A percentile compares a stretch with the other conserved stretches of the same genome.
Evolutionary conservation across 2,797 vertebrate species (phyloP).

Genomic region (Ficedula albicollis): DNA sequence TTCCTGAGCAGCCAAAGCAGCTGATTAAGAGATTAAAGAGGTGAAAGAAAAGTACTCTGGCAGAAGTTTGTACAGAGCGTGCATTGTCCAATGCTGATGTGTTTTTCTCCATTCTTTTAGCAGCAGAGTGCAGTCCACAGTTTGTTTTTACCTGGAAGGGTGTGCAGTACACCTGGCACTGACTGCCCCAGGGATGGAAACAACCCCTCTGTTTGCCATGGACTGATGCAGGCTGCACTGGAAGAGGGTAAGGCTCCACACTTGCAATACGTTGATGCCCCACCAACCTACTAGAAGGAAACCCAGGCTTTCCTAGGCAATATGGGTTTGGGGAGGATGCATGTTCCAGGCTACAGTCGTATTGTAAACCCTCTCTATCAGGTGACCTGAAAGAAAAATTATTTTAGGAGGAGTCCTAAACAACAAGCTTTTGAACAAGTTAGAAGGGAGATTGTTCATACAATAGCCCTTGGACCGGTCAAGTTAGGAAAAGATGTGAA

Average conservation of each 20-base stretch:
- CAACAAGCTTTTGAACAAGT: no score
- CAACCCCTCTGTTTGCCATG: not conserved
- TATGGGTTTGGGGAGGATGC: not conserved
- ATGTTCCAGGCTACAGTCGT: not conserved
- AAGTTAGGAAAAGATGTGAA: not conserved
- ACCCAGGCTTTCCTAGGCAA: not conserved
- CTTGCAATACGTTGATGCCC: not conserved
- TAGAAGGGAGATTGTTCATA: not conserved
- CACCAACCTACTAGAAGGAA: not conserved
- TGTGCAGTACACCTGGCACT: not conserved
- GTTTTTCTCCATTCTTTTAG: not conserved
- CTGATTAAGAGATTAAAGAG: not conserved
- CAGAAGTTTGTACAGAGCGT: fast-evolving
- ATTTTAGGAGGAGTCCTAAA: not conserved
- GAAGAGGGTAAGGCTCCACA: not conserved
- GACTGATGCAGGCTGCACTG: no score
- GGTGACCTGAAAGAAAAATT: not conserved
- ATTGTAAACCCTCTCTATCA: not conserved
- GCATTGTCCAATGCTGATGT: no score
- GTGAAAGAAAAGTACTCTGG: not conserved
- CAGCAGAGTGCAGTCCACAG: not conserved
- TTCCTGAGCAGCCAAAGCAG: not conserved
- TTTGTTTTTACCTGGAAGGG: not conserved
- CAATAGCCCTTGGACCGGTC: no score
- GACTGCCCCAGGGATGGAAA: not conserved